Percentiles rank a stretch among this genome's conserved stretches.
Conservation (phyloP, 2,888 invertebrate genomes). For the Ernsta delagoae region DNA sequence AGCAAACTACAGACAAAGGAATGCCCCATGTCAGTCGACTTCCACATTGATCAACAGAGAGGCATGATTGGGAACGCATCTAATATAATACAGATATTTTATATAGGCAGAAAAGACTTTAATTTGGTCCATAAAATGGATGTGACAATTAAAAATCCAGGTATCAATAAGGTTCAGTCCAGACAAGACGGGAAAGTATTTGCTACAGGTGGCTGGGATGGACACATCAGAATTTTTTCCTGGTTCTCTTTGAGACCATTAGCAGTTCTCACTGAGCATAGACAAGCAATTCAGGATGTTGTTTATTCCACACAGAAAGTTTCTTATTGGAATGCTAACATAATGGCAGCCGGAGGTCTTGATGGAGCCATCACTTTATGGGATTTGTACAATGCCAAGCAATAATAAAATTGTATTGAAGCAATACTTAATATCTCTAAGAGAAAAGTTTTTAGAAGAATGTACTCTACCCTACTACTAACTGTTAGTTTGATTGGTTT, state of each 20-base stretch:
- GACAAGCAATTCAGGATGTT: constrained; percentile 88
- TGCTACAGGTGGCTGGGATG: constrained; percentile 91
- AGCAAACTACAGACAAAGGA: constrained; percentile 85
- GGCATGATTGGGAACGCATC: constrained; percentile 89
- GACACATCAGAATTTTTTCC: constrained; percentile 89
- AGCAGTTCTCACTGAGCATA: constrained; percentile 90
- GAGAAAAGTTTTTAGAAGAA: constrained; percentile 25
- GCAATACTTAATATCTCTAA: constrained; percentile 29
- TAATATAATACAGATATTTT: constrained; percentile 86
- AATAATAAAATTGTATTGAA: constrained; percentile 48
- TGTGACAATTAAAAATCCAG: constrained; percentile 89
- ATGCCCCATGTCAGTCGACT: constrained; percentile 90
- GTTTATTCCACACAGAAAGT: constrained; percentile 88
- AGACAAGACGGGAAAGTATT: constrained; percentile 90
- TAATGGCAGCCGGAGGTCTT: constrained; percentile 91
- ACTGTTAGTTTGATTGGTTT: neutral
- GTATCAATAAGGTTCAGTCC: constrained; percentile 88
- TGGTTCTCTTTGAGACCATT: constrained; percentile 90
- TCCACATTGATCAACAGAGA: constrained; percentile 86
- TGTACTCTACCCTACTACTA: neutral
- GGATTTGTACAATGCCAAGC: constrained; percentile 89
- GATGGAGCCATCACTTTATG: constrained; percentile 92
- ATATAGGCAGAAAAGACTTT: constrained; percentile 82
- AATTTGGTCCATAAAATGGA: constrained; percentile 85
- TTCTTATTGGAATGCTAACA: constrained; percentile 88